Evolutionary conservation across 2,888 invertebrate genomes (phyloP), one percentile per base, ranked within the genome.

Genomic region (Chydorus sphaericus): DNA sequence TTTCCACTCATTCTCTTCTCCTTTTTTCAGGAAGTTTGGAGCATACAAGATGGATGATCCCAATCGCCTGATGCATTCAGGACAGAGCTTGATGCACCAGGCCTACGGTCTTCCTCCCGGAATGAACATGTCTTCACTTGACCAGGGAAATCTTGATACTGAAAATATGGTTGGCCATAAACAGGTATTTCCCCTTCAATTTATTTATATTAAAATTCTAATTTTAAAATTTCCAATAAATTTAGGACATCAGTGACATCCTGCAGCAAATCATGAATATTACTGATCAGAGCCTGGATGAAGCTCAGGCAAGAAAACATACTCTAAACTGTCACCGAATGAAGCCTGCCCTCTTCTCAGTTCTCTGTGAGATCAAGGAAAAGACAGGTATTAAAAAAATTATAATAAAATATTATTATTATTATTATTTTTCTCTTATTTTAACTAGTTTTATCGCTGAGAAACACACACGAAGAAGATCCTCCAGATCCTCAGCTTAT

Each of bases 191-290:
- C 14, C 8, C 14, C 11, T 44, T n/a, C n/a, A n/a, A n/a, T n/a
- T n/a, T n/a, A n/a, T n/a, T n/a, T n/a, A n/a, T n/a, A n/a, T n/a
- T n/a, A n/a, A n/a, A n/a, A n/a, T n/a, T n/a, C n/a, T n/a, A n/a
- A n/a, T n/a, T n/a, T n/a, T n/a, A n/a, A n/a, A n/a, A n/a, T n/a
- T n/a, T n/a, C n/a, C n/a, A n/a, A n/a, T n/a, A n/a, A n/a, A n/a
- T n/a, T n/a, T n/a, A 94, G 70, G 94, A 96, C 71, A 96, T 96
- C 65, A 92, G 92, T 26, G 94, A 96, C 72, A 94, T 96, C 66
- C 77, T 96, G 60, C 94, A 96, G 71, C 96, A 96, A 73, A 96
- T 96, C 57, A 94, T 96, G 93, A 96, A 94, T 71, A 96, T 96
- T 66, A 96, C 94, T 54, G 96, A 96, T 72, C 96, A 96, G 75